Percentiles rank a stretch among this genome's conserved stretches.
These are phyloP conservation scores for Keiferia lycopersicella DNA, from an alignment of 2,888 invertebrate genomes.

Conservation along the genomic window DNA sequence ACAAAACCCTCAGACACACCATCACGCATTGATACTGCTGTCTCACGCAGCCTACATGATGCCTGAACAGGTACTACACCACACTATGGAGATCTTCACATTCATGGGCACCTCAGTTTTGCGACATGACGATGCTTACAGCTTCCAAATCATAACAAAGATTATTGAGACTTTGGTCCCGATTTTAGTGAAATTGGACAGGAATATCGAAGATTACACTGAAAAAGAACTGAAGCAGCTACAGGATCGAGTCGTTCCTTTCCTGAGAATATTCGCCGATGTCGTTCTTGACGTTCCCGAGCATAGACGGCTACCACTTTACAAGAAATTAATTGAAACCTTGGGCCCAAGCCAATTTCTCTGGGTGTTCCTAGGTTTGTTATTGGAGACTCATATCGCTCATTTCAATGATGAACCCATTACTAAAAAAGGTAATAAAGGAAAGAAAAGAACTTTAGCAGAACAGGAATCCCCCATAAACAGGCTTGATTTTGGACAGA, in stretches of 20 bases:
- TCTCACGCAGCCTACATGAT: conserved; percentile 89
- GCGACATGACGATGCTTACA: conserved; percentile 96
- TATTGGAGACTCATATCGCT: conserved; percentile 86
- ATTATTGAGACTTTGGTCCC: conserved; percentile 96
- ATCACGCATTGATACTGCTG: conserved; percentile 93
- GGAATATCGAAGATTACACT: conserved; percentile 58
- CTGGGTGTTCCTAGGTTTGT: conserved; percentile 86
- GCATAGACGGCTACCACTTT: conserved; percentile 92
- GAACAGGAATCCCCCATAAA: conserved; percentile 76
- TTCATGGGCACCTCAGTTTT: conserved; percentile 98
- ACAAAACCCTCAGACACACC: conserved; percentile 97
- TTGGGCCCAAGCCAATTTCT: conserved; percentile 84
- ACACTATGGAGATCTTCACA: conserved; percentile 98
- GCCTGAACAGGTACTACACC: conserved; percentile 92
- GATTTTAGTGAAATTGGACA: conserved; percentile 84
- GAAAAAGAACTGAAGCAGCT: conserved; percentile 64
- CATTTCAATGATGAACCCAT: conserved; percentile 70
- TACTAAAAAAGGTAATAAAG: conserved; percentile 59
- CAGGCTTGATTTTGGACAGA: conserved; percentile 85
- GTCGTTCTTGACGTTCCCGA: conserved; percentile 96
- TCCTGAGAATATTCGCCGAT: conserved; percentile 94
- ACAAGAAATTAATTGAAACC: conserved; percentile 88
- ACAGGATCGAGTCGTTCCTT: conserved; percentile 80
- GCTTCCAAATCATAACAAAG: conserved; percentile 94
- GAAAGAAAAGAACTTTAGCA: conserved; percentile 53